phyloP scores from a whole-genome alignment of 1,140 invertebrate species.

The Bombus sibiricus region DNA sequence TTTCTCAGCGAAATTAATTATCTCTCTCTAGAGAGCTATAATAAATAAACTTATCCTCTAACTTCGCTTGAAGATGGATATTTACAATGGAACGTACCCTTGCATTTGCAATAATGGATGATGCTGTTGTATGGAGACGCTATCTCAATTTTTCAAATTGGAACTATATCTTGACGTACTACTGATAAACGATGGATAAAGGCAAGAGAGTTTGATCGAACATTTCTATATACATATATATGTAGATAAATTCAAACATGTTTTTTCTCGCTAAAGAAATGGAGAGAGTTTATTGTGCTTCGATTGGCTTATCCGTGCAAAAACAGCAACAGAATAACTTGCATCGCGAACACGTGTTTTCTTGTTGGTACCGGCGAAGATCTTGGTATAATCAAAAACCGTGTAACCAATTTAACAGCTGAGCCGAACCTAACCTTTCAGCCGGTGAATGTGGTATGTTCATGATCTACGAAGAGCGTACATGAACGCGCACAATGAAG shows the following conservation, averaged over 20 bases:
- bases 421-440: background rate
- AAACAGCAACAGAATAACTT: background rate
- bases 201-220: background rate
- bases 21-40: background rate
- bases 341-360: slow-evolving; percentile 5
- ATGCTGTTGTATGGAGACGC: background rate
- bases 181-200: background rate
- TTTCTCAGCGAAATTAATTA: background rate
- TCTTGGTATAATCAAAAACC: slow-evolving; percentile 16
- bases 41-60: background rate
- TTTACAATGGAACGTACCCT: too few relatives aligned
- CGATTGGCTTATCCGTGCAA: background rate
- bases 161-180: background rate
- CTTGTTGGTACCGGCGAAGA: background rate
- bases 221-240: background rate
- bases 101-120: too few relatives aligned
- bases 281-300: background rate
- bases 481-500: slow-evolving; percentile 8
- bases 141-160: background rate
- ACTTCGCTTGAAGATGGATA: too few relatives aligned
- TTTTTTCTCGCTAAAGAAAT: too few relatives aligned
- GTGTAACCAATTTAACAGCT: slow-evolving; percentile 32
- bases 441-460: background rate
- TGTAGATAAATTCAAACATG: background rate
- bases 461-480: background rate